Conservation (phyloP, 2,113 vertebrate genomes). For the Thamnaconus septentrionalis region DNA sequence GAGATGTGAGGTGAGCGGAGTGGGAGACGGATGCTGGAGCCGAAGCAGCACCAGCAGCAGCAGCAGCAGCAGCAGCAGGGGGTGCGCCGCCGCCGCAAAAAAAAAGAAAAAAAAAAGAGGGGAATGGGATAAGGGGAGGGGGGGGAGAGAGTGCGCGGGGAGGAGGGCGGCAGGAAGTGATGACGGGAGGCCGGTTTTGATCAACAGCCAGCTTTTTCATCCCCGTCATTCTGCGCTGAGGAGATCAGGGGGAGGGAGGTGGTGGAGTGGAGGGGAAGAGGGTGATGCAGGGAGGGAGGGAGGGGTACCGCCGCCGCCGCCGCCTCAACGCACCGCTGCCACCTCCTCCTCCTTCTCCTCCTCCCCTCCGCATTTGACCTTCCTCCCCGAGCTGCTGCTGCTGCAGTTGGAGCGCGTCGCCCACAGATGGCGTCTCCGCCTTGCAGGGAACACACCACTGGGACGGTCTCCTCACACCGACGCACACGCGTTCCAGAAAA, state of each 20-base stretch:
- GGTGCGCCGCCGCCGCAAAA: slow-evolving; percentile 42
- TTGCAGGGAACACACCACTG: slow-evolving; percentile 13
- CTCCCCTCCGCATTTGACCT: slow-evolving; percentile 58
- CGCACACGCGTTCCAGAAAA: not conserved
- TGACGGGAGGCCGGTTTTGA: slow-evolving; percentile 74
- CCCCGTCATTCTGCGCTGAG: slow-evolving; percentile 66
- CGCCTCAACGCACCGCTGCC: slow-evolving; percentile 72
- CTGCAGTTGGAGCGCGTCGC: slow-evolving; percentile 37
- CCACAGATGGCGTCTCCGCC: slow-evolving; percentile 60
- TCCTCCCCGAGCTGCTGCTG: slow-evolving; percentile 54
- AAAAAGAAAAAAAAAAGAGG: slow-evolving; percentile 22
- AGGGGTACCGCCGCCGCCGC: slow-evolving; percentile 44
- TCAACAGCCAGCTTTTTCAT: slow-evolving; percentile 73
- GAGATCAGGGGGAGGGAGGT: slow-evolving; percentile 43
- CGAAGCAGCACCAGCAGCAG: slow-evolving; percentile 52
- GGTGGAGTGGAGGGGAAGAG: slow-evolving; percentile 16
- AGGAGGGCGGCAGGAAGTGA: slow-evolving; percentile 53
- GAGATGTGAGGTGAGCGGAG: slow-evolving; percentile 58
- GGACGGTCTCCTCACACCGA: slow-evolving; percentile 1
- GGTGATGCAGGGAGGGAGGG: slow-evolving; percentile 12
- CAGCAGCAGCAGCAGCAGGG: slow-evolving; percentile 54
- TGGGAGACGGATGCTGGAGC: slow-evolving; percentile 43
- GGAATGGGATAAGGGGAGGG: slow-evolving; percentile 15
- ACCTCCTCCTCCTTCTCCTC: slow-evolving; percentile 29
- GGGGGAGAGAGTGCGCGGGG: slow-evolving; percentile 23